Conservation (phyloP, 2,888 invertebrate genomes). For the Sepiola atlantica region DNA sequence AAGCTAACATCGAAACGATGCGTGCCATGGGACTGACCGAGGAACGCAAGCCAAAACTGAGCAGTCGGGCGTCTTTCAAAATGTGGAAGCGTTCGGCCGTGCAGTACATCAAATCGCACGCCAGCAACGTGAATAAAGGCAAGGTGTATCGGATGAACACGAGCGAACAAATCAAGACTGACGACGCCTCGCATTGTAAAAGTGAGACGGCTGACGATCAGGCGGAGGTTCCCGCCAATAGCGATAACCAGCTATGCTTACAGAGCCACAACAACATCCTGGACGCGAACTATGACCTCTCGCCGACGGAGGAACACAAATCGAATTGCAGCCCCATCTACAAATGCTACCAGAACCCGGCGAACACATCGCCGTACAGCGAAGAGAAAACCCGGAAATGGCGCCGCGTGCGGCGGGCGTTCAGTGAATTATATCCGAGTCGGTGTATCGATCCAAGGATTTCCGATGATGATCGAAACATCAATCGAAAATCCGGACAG, state of each 20-base stretch:
- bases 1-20: neutral
- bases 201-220: neutral
- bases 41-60: neutral
- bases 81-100: neutral
- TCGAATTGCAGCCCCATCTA: neutral
- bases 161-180: neutral
- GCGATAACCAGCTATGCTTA: neutral
- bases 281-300: neutral
- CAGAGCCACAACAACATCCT: neutral
- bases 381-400: neutral
- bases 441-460: neutral
- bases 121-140: neutral
- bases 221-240: neutral
- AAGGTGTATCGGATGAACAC: neutral
- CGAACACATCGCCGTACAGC: neutral
- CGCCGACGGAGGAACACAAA: neutral
- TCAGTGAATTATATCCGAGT: conserved; percentile 12
- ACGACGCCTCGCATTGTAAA: neutral
- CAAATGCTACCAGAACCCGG: neutral
- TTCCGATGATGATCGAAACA: conserved; percentile 21
- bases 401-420: neutral
- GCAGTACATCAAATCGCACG: neutral
- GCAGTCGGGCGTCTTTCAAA: neutral
- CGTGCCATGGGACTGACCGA: neutral
- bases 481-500: neutral